Base-by-base conservation (phyloP, 2,888 invertebrate genomes). In the Dascillus cervinus region DNA sequence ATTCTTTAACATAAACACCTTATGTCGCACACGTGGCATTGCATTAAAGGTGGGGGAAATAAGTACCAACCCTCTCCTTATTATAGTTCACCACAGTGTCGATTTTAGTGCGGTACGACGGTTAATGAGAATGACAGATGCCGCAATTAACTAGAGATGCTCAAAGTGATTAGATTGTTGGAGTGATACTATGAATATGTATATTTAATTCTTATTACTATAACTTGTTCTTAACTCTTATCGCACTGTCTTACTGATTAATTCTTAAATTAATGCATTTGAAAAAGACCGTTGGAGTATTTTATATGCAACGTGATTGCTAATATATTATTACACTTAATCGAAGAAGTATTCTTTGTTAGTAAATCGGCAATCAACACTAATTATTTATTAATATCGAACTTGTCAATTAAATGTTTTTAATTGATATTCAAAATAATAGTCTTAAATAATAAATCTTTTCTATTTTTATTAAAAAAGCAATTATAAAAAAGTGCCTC, bases 1-100 rank as follows among this genome's bases (percentile, higher is more conserved):
- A 57, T 57, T 57, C 56, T 52, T 56, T 46, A 39, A 50, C 53
- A 52, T 47, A 52, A 51, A 55, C 55, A 56, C 58, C 56, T 56
- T 58, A 54, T 56, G 54, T 43, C 50, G 50, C 40, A 54, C 58
- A 53, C 57, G 57, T 56, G 57, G 43, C 55, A 36, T 26, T 29
- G 35, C 31, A 37, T 22, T 25, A 36, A 29, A 41, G 29, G 36
- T 26, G 38, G 44, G 43, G 44, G 42, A 43, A 33, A 32, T 31
- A 32, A 30, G 32, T 29, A 44, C 41, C 44, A 50, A 40, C 50
- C 47, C 50, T 29, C 34, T 33, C 34, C 43, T 31, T 42, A 40
- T 21, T 35, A 32, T 20, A 30, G 35, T 32, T 8, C 11, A 35
- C n/a, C 26, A 42, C 41, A 45, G 32, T 26, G 42, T 21, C 34